Conservation (phyloP, 2,888 invertebrate species). For the Noctua comes region DNA sequence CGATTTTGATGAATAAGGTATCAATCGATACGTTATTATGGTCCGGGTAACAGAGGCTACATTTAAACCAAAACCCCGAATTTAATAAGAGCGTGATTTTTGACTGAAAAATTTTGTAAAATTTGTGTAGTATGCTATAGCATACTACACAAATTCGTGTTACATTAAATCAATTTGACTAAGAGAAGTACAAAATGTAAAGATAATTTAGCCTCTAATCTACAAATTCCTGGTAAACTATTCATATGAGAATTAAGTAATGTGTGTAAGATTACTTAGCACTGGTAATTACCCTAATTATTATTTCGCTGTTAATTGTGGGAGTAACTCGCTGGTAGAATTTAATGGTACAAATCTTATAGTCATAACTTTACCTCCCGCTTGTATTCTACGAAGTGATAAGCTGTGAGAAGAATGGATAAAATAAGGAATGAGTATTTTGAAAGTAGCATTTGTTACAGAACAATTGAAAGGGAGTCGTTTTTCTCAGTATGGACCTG, state of each 20-base stretch:
- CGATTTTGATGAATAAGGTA: too few species aligned
- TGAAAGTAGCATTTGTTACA: not conserved
- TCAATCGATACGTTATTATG: too few species aligned
- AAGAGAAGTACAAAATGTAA: not conserved
- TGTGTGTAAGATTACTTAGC: slow-evolving; percentile 28
- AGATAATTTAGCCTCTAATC: slow-evolving; percentile 9
- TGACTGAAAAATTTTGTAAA: too few species aligned
- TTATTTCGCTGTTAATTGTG: slow-evolving; percentile 27
- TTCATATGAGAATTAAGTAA: slow-evolving; percentile 35
- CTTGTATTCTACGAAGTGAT: not conserved
- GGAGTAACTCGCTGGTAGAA: slow-evolving; percentile 5
- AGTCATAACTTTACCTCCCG: not conserved
- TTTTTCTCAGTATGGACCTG: not conserved
- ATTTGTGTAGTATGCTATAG: too few species aligned
- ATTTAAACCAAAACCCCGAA: too few species aligned
- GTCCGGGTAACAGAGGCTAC: too few species aligned
- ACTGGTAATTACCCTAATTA: slow-evolving; percentile 35
- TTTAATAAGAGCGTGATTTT: too few species aligned
- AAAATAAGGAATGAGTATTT: not conserved
- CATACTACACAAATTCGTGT: too few species aligned
- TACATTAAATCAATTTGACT: not conserved
- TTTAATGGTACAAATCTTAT: slow-evolving; percentile 18
- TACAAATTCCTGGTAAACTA: slow-evolving; percentile 29
- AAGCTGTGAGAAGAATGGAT: not conserved
- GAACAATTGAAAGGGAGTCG: not conserved